A percentile compares a stretch with the other conserved stretches of the same genome.
These are phyloP conservation scores for Salarias fasciatus DNA, from an alignment of 2,797 vertebrate species.

Conservation along the genomic window DNA sequence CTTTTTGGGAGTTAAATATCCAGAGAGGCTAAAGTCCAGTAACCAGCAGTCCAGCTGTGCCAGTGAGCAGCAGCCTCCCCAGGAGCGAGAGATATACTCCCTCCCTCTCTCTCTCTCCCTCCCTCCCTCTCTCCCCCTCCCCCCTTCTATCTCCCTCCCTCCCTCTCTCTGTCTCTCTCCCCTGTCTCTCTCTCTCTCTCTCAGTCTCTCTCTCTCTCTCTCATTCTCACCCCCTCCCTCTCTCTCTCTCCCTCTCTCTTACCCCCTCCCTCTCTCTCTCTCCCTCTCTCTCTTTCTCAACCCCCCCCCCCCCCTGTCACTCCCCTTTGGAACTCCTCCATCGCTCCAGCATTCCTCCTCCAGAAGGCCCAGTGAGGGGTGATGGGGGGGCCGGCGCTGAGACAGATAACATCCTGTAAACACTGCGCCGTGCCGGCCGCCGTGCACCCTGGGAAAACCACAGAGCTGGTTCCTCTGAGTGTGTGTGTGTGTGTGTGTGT, in stretches of 20 bases:
- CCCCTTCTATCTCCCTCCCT: conserved; percentile 27
- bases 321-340: conserved; percentile 85
- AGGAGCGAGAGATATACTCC: conserved; percentile 78
- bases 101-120: conserved; percentile 33
- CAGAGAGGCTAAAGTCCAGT: conserved; percentile 69
- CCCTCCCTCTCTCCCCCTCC: conserved; percentile 20
- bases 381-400: conserved; percentile 72
- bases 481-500: background rate
- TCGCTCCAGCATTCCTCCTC: conserved; percentile 80
- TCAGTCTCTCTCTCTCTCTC: conserved; percentile 75
- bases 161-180: conserved; percentile 66
- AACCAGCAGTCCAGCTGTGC: conserved; percentile 78
- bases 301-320: conserved; percentile 80
- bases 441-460: conserved; percentile 60
- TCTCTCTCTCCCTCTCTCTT: conserved; percentile 28
- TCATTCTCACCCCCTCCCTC: conserved; percentile 26
- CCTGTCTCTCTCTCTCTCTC: conserved; percentile 34
- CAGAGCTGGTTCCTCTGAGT: conserved; percentile 7
- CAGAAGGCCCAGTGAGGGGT: conserved; percentile 73
- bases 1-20: conserved; percentile 68
- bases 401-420: conserved; percentile 85
- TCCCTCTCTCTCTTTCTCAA: conserved; percentile 29
- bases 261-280: conserved; percentile 24
- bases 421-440: conserved; percentile 72
- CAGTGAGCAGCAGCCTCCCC: conserved; percentile 77